phyloP scores from a whole-genome alignment of 2,888 invertebrate species.

The Hirtodrosophila cameraria region DNA sequence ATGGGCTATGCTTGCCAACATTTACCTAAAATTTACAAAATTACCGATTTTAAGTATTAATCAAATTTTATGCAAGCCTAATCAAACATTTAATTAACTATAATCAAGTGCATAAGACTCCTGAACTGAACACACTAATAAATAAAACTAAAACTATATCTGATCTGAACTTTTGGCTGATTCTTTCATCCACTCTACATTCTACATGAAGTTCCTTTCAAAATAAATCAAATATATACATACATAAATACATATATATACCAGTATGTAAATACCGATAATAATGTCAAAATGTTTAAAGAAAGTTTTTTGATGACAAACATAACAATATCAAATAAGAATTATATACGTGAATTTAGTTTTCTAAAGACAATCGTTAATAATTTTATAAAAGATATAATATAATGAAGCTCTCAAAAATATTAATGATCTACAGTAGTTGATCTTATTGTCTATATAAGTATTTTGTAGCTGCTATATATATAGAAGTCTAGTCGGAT shows the following conservation, averaged over 20 bases:
- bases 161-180: slow-evolving; percentile 36
- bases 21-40: too few relatives aligned
- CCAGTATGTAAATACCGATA: slow-evolving; percentile 34
- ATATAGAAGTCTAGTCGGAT: slow-evolving; percentile 52
- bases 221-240: slow-evolving; percentile 26
- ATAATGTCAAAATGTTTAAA: slow-evolving; percentile 17
- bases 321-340: slow-evolving; percentile 52
- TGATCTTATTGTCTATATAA: slow-evolving; percentile 38
- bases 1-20: slow-evolving; percentile 10
- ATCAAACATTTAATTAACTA: slow-evolving; percentile 10
- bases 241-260: slow-evolving; percentile 18
- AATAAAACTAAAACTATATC: slow-evolving; percentile 35
- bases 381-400: slow-evolving; percentile 58
- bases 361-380: slow-evolving; percentile 82
- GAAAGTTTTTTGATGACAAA: slow-evolving; percentile 26
- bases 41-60: slow-evolving; percentile 22
- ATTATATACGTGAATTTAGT: slow-evolving; percentile 69
- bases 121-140: slow-evolving; percentile 42
- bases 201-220: slow-evolving; percentile 68
- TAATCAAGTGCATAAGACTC: slow-evolving; percentile 36
- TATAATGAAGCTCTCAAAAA: slow-evolving; percentile 9
- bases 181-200: slow-evolving; percentile 32
- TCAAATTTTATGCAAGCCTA: slow-evolving; percentile 16
- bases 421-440: slow-evolving; percentile 22
- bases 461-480: slow-evolving; percentile 59